These are phyloP conservation scores for Cinclus mexicanus DNA, from an alignment of 2,113 vertebrate species.

Conservation along the genomic window DNA sequence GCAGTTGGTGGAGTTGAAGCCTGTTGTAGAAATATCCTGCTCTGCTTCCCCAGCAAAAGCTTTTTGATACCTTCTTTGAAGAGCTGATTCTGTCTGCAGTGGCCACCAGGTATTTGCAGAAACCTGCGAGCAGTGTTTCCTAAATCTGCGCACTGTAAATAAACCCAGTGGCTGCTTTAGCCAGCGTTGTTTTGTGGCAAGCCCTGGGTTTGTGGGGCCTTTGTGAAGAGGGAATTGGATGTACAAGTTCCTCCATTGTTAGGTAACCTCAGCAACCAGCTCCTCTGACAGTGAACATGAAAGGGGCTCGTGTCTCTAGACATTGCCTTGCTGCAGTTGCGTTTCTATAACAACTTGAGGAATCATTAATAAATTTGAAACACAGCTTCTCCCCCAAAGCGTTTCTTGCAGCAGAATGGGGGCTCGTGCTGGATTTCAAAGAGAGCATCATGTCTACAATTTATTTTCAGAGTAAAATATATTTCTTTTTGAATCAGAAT, in stretches of 20 bases:
- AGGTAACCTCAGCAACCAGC: constrained; percentile 44
- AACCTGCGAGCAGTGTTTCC: background rate
- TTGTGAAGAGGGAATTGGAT: background rate
- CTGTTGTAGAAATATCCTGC: background rate
- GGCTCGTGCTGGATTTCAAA: background rate
- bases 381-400: background rate
- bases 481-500: background rate
- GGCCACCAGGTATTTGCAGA: background rate
- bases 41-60: background rate
- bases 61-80: background rate
- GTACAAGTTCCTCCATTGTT: background rate
- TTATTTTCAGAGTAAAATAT: constrained; percentile 17
- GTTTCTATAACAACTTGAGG: constrained; percentile 47
- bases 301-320: background rate
- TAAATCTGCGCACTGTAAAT: background rate
- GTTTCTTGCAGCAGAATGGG: background rate
- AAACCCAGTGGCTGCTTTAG: background rate
- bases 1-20: background rate
- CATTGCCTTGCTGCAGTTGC: background rate
- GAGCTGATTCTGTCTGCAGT: background rate
- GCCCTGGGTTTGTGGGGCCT: background rate
- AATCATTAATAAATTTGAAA: constrained; percentile 39
- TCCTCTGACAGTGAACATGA: background rate
- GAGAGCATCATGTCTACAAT: background rate
- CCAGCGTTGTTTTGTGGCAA: background rate